Percentiles rank a stretch among this genome's conserved stretches.
Conservation (phyloP, 2,113 vertebrate genomes). For the Gallinago jamesoni region DNA sequence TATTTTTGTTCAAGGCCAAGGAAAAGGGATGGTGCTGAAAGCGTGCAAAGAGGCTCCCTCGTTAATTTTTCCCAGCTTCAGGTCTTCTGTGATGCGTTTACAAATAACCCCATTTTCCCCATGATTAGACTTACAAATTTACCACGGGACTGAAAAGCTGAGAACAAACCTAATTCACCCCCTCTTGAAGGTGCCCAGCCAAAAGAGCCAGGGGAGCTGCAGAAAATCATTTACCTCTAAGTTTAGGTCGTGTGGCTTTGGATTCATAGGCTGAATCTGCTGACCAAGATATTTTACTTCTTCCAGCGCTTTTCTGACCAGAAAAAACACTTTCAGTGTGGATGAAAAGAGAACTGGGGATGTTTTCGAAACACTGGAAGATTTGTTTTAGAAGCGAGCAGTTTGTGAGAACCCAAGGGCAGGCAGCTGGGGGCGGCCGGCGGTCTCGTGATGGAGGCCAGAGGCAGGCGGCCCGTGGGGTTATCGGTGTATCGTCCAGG, state of each 20-base stretch:
- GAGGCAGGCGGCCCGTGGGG: not conserved
- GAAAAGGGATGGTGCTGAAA: not conserved
- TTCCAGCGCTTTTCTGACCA: not conserved
- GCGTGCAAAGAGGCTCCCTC: not conserved
- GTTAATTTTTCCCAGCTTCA: not conserved
- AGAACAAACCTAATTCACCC: not conserved
- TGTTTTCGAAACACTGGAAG: not conserved
- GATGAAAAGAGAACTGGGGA: conserved; percentile 2
- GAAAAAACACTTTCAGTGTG: not conserved
- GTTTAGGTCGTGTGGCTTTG: not conserved
- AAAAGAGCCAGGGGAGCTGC: not conserved
- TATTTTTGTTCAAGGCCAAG: not conserved
- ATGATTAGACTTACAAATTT: not conserved
- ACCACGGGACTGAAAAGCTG: not conserved
- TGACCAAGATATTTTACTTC: not conserved
- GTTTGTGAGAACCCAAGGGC: not conserved
- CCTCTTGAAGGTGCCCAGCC: not conserved
- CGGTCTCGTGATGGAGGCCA: not conserved
- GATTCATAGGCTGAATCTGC: not conserved
- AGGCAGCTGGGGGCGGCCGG: not conserved
- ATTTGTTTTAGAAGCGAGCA: not conserved
- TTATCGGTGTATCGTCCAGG: conserved; percentile 21
- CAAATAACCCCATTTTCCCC: not conserved
- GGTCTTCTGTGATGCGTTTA: not conserved
- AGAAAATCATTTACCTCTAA: not conserved